Percentiles rank a stretch among this genome's conserved stretches.
These are phyloP conservation scores for Pseudochaenichthys georgianus DNA, from an alignment of 2,797 vertebrate species.

Conservation along the genomic window DNA sequence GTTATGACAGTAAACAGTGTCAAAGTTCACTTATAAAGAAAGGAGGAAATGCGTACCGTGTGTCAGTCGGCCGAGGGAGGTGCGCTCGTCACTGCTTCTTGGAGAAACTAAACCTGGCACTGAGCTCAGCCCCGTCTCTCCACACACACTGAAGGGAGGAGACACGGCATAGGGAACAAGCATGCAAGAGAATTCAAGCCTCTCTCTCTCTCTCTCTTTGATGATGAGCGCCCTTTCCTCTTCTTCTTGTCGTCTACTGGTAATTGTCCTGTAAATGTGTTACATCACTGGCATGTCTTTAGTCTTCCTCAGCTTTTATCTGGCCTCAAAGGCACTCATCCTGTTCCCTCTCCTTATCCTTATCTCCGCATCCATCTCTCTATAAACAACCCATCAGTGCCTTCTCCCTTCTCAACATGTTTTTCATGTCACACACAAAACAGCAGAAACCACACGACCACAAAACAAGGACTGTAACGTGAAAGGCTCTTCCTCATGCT, in stretches of 20 bases:
- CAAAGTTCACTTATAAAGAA: conserved; percentile 37
- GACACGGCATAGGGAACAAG: conserved; percentile 46
- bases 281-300: conserved; percentile 20
- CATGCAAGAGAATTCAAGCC: conserved; percentile 35
- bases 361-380: neutral
- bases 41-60: conserved; percentile 61
- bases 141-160: conserved; percentile 56
- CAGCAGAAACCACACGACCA: neutral
- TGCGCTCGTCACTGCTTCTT: conserved; percentile 40
- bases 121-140: conserved; percentile 48
- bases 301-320: conserved; percentile 29
- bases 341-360: too few species aligned
- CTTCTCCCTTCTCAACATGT: neutral
- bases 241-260: conserved; percentile 7
- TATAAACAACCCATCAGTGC: neutral
- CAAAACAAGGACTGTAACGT: conserved; percentile 53
- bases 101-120: conserved; percentile 53
- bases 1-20: conserved; percentile 15
- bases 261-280: conserved; percentile 28
- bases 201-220: conserved; percentile 20
- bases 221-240: conserved; percentile 23
- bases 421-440: conserved; percentile 6
- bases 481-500: conserved; percentile 29
- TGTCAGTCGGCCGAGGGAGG: conserved; percentile 34
- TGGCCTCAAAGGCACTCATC: neutral